Conservation (phyloP, 2,113 vertebrate species). For the Nannobrachium achirus region DNA sequence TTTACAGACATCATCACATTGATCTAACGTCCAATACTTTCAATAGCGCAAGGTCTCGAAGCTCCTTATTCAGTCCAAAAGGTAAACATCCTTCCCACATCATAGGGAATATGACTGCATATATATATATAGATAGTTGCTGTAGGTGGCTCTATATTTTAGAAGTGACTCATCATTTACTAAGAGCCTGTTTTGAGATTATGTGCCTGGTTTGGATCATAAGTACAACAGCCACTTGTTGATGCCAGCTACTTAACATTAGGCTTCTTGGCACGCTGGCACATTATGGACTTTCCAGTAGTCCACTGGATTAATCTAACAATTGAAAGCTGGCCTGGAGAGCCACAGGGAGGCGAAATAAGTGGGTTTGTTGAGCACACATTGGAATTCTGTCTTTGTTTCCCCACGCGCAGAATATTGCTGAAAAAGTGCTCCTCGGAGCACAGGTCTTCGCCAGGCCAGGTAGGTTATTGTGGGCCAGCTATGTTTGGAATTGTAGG, state of each 20-base stretch:
- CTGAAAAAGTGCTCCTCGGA: constrained; percentile 12
- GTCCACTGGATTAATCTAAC: constrained; percentile 61
- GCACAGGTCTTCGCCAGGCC: constrained; percentile 1
- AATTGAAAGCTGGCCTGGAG: constrained; percentile 41
- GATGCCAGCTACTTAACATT: constrained; percentile 33
- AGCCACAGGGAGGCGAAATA: constrained; percentile 37
- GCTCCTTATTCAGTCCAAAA: not conserved
- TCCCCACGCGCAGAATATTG: constrained; percentile 25
- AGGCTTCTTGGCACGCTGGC: constrained; percentile 44
- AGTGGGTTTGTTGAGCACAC: not conserved
- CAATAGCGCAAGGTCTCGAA: not conserved
- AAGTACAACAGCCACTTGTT: constrained; percentile 47
- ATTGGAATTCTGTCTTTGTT: constrained; percentile 21
- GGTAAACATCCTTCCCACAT: not conserved
- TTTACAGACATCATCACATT: no score
- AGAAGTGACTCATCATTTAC: constrained; percentile 39
- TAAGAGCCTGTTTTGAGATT: constrained; percentile 51
- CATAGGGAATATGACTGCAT: constrained; percentile 4
- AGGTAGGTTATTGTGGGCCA: no score
- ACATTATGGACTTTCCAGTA: constrained; percentile 53
- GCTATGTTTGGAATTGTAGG: no score
- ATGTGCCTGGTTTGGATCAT: constrained; percentile 43
- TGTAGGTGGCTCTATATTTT: constrained; percentile 24
- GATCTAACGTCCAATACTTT: no score
- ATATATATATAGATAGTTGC: constrained; percentile 39